Evolutionary conservation across 2,113 vertebrate species (phyloP).

Genomic region (Neoarius graeffei): DNA sequence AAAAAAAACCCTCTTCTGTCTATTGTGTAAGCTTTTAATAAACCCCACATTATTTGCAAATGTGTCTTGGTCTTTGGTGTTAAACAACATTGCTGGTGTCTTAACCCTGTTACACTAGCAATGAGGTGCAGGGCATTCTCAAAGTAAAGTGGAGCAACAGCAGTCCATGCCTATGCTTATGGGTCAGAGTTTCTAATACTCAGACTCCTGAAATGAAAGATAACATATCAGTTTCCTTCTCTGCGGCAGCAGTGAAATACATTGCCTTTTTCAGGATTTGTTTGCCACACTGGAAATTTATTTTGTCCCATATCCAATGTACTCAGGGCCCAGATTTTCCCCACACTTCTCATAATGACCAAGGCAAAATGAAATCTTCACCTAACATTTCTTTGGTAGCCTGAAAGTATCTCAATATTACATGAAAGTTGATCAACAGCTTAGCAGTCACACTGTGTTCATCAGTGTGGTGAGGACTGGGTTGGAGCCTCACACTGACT

Average conservation of each 20-base stretch:
- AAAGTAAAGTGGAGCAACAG: not conserved
- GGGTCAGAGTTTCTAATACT: not conserved
- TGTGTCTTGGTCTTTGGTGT: too few species aligned
- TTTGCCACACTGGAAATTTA: not conserved
- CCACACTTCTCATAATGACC: not conserved
- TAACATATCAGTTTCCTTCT: not conserved
- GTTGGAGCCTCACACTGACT: not conserved
- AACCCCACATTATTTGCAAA: too few species aligned
- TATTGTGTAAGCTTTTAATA: too few species aligned
- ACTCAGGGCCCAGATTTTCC: not conserved
- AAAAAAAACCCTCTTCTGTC: too few species aligned
- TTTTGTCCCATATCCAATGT: not conserved
- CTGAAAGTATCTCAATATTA: not conserved
- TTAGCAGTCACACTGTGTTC: not conserved
- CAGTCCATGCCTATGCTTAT: not conserved
- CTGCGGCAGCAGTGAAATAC: not conserved
- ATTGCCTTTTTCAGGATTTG: not conserved
- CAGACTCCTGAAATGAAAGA: not conserved
- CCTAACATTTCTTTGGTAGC: not conserved
- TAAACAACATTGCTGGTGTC: too few species aligned
- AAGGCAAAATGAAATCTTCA: not conserved
- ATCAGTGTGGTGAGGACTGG: not conserved
- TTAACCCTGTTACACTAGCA: too few species aligned
- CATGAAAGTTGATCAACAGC: not conserved
- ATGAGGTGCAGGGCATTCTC: not conserved